A percentile compares a stretch with the other conserved stretches of the same genome.
phyloP scores from a whole-genome alignment of 2,797 vertebrate genomes.

The Clangula hyemalis region DNA sequence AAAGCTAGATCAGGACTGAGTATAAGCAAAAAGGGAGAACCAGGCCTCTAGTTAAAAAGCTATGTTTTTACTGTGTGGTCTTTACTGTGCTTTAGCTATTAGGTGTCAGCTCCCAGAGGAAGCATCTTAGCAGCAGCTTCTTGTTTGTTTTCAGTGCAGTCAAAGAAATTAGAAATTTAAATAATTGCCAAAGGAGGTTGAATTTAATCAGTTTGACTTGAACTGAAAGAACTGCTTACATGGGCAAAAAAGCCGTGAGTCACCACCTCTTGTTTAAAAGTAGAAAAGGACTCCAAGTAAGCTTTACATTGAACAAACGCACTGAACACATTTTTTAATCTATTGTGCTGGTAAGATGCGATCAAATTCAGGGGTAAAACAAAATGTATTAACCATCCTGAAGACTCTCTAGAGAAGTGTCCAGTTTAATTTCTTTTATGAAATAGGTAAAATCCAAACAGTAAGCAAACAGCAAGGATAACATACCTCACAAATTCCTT shows the following conservation, averaged over 20 bases:
- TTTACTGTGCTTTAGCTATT: neutral
- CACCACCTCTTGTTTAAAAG: neutral
- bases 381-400: neutral
- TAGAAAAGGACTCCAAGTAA: neutral
- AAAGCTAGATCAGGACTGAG: neutral
- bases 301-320: neutral
- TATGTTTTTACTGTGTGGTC: neutral
- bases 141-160: neutral
- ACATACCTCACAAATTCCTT: neutral
- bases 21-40: neutral
- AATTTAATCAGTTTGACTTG: constrained; percentile 3
- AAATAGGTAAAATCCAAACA: neutral
- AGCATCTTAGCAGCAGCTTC: neutral
- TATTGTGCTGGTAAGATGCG: neutral
- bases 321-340: neutral
- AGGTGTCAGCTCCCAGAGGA: neutral
- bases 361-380: neutral
- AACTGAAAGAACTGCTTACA: neutral
- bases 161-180: neutral
- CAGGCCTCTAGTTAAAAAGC: neutral
- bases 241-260: neutral
- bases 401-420: neutral
- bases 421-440: neutral
- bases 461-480: neutral
- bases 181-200: neutral